A percentile compares a stretch with the other conserved stretches of the same genome.
These are phyloP conservation scores for Seira musarum DNA, from an alignment of 2,888 invertebrate species.

Conservation along the genomic window DNA sequence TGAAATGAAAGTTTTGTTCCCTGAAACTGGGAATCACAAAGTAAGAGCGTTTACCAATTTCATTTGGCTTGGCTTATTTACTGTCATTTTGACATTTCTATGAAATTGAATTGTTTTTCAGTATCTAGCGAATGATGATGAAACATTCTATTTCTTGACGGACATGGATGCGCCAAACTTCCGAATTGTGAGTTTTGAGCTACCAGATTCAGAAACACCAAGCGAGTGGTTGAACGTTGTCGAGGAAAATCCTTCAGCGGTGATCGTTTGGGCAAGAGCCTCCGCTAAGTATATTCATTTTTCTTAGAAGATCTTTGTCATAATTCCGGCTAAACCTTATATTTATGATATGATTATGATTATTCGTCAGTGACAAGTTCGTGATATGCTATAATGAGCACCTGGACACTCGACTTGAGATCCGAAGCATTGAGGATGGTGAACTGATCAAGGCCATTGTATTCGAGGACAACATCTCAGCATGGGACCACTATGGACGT, in stretches of 20 bases:
- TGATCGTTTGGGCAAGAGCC: constrained; percentile 89
- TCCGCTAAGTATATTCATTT: constrained; percentile 73
- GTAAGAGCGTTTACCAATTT: constrained; percentile 19
- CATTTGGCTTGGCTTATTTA: neutral
- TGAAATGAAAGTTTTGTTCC: constrained; percentile 22
- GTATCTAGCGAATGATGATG: constrained; percentile 74
- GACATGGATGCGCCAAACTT: constrained; percentile 96
- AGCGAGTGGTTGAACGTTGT: constrained; percentile 89
- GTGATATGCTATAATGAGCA: constrained; percentile 92
- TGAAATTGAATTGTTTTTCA: neutral
- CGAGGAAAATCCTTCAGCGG: constrained; percentile 86
- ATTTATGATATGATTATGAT: no score
- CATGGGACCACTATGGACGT: constrained; percentile 85
- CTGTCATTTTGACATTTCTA: neutral
- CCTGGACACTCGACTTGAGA: constrained; percentile 87
- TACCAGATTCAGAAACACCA: constrained; percentile 78
- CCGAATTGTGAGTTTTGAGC: constrained; percentile 87
- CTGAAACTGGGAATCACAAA: constrained; percentile 37
- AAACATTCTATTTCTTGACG: constrained; percentile 80
- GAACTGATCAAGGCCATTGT: constrained; percentile 81
- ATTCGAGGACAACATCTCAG: constrained; percentile 88
- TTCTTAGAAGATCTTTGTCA: neutral
- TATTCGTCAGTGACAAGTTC: constrained; percentile 83
- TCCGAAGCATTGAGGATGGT: constrained; percentile 84
- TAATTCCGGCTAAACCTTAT: no score